Conservation (phyloP, 1,140 invertebrate species). For the Drosophila subpulchrella region DNA sequence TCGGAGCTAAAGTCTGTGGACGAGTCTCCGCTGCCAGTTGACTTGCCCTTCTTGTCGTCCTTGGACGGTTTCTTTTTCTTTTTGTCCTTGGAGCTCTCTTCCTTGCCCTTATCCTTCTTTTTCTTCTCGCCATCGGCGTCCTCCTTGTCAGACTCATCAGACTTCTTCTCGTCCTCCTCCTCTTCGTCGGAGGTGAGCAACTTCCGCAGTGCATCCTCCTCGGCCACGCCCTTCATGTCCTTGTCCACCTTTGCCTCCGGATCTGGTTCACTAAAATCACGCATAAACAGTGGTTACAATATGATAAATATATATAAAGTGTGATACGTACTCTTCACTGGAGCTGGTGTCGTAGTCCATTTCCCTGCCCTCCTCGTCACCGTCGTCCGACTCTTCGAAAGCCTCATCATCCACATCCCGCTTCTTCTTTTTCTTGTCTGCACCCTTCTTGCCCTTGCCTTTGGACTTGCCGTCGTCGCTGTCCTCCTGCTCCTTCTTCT, state of each 20-base stretch:
- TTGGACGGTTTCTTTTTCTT: constrained; percentile 87
- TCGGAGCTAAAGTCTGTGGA: constrained; percentile 91
- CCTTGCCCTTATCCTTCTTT: constrained; percentile 88
- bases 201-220: constrained; percentile 94
- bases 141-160: constrained; percentile 87
- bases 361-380: constrained; percentile 97
- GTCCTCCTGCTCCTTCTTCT: constrained; percentile 89
- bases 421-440: constrained; percentile 91
- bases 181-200: constrained; percentile 96
- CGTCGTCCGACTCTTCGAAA: constrained; percentile 98
- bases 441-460: constrained; percentile 87
- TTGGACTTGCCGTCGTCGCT: constrained; percentile 85
- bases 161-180: constrained; percentile 91
- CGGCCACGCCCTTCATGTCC: constrained; percentile 92
- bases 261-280: constrained; percentile 88
- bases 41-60: constrained; percentile 87
- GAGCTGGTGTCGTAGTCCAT: constrained; percentile 94
- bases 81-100: constrained; percentile 87
- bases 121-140: constrained; percentile 86
- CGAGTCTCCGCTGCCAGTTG: constrained; percentile 84
- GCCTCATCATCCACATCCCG: constrained; percentile 93
- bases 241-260: constrained; percentile 90
- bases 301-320: background rate
- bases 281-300: background rate
- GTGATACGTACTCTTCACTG: constrained; percentile 87